Evolutionary conservation across 1,140 invertebrate genomes (phyloP).

Genomic region (Neodiprion virginianus): DNA sequence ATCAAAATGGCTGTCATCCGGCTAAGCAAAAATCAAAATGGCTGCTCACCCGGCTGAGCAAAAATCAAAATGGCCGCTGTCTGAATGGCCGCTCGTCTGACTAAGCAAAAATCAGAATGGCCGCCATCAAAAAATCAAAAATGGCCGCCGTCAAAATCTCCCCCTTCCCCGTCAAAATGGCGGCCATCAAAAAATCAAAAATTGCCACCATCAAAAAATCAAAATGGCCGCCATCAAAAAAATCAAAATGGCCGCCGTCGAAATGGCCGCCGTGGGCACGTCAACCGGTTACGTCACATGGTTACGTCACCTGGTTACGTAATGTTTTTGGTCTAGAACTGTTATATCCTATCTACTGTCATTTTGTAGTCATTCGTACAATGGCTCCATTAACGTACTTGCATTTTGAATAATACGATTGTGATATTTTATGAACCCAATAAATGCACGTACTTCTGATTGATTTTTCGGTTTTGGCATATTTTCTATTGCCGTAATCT

Average conservation of each 20-base stretch:
- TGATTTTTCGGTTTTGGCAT: constrained; percentile 27
- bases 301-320: too few relatives aligned
- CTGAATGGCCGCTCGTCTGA: too few relatives aligned
- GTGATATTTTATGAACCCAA: constrained; percentile 43
- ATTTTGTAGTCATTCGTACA: constrained; percentile 38
- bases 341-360: constrained; percentile 34
- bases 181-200: constrained; percentile 57
- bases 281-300: too few relatives aligned
- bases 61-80: too few relatives aligned
- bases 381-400: constrained; percentile 27
- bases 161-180: too few relatives aligned
- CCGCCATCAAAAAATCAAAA: too few relatives aligned
- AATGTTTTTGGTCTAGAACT: too few relatives aligned
- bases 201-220: constrained; percentile 53
- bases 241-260: constrained; percentile 4
- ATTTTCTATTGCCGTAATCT: constrained; percentile 30
- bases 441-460: constrained; percentile 34
- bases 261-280: background rate
- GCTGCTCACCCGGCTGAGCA: too few relatives aligned
- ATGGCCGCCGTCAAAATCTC: too few relatives aligned
- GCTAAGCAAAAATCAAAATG: too few relatives aligned
- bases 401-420: constrained; percentile 33
- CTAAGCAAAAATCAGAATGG: too few relatives aligned
- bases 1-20: too few relatives aligned
- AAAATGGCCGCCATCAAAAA: constrained; percentile 23